These are phyloP conservation scores for Leptinotarsa lineolata DNA, from an alignment of 1,140 invertebrate genomes.

Conservation along the genomic window DNA sequence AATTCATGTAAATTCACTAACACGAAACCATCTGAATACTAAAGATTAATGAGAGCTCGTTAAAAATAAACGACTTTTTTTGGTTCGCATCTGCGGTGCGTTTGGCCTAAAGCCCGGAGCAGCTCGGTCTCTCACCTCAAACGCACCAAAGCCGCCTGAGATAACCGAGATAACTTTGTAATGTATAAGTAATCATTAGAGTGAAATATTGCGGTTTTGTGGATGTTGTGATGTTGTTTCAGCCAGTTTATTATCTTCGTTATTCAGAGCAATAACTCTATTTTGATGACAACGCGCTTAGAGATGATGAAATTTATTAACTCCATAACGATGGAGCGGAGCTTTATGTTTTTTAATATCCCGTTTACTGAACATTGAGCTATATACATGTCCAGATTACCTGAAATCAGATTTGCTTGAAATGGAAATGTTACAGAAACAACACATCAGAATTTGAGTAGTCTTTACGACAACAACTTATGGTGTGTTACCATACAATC, in stretches of 20 bases:
- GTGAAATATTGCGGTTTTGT: constrained; percentile 5
- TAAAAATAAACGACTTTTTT: not conserved
- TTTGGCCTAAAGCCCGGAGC: constrained; percentile 1
- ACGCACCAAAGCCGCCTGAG: constrained; percentile 1
- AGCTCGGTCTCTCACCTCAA: not conserved
- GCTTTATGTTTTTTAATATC: constrained; percentile 6
- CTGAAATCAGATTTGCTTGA: too few relatives aligned
- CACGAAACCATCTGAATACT: not conserved
- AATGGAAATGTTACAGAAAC: too few relatives aligned
- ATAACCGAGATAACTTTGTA: constrained; percentile 6
- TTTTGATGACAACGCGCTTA: not conserved
- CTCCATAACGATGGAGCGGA: not conserved
- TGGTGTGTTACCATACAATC: too few relatives aligned
- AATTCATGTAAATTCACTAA: constrained; percentile 6
- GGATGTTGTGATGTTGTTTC: constrained; percentile 5
- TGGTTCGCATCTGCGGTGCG: constrained; percentile 2
- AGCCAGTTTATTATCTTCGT: constrained; percentile 6
- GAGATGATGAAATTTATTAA: not conserved
- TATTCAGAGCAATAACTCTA: not conserved
- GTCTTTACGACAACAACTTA: too few relatives aligned
- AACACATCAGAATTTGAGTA: too few relatives aligned
- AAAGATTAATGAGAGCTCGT: constrained; percentile 3
- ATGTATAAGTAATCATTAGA: constrained; percentile 6
- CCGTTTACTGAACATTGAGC: not conserved
- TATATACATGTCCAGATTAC: too few relatives aligned